Conservation (phyloP, 2,113 vertebrate genomes). For the Lathamus discolor region DNA sequence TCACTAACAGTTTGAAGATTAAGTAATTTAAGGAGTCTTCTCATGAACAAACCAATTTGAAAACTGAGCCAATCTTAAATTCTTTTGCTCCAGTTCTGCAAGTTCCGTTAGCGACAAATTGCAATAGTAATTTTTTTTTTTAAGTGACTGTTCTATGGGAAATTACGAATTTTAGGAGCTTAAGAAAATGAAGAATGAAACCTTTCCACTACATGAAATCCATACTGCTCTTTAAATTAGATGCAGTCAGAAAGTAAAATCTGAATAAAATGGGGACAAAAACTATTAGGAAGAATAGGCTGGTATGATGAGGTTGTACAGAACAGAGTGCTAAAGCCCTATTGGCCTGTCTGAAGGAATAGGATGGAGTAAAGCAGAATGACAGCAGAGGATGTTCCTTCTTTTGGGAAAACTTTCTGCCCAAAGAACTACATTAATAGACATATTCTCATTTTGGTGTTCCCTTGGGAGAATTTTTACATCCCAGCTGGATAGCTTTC, state of each 20-base stretch:
- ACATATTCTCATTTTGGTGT: neutral
- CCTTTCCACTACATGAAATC: neutral
- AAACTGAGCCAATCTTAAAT: constrained; percentile 13
- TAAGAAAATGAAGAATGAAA: neutral
- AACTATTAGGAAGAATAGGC: neutral
- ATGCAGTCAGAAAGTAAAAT: neutral
- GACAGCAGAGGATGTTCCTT: neutral
- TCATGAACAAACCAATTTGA: constrained; percentile 20
- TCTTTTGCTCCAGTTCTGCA: neutral
- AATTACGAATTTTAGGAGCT: neutral
- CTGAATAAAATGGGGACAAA: neutral
- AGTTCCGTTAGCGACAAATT: neutral
- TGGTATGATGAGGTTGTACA: neutral
- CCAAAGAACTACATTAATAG: neutral
- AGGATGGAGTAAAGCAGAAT: neutral
- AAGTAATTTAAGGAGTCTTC: constrained; percentile 24
- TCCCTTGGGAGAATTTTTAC: neutral
- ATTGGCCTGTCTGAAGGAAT: neutral
- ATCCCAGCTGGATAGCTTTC: neutral
- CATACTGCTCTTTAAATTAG: neutral
- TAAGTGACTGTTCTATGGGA: neutral
- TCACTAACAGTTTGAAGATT: constrained; percentile 46
- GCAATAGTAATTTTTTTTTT: neutral
- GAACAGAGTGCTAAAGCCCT: neutral
- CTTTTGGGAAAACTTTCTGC: neutral